A percentile compares a stretch with the other conserved stretches of the same genome.
Conservation (phyloP, 2,888 invertebrate species). For the Ypsolopha sequella region DNA sequence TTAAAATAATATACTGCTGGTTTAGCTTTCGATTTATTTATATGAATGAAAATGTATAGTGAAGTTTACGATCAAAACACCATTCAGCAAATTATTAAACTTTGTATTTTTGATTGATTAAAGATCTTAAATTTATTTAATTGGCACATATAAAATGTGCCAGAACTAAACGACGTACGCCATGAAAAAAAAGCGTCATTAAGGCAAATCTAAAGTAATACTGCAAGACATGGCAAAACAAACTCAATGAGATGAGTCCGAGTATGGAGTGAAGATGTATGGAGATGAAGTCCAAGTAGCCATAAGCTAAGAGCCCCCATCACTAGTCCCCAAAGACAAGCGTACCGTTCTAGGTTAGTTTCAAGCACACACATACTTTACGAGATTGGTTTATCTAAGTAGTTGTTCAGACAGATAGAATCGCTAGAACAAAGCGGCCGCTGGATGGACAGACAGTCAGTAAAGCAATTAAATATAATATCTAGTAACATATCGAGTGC, state of each 20-base stretch:
- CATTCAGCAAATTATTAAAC: conserved; percentile 18
- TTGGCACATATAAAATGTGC: neutral
- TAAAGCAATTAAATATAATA: conserved; percentile 21
- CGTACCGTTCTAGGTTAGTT: neutral
- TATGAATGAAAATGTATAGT: conserved; percentile 4
- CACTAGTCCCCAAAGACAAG: neutral
- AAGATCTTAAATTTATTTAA: neutral
- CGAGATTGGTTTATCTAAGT: neutral
- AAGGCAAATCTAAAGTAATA: conserved; percentile 15
- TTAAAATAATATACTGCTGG: neutral
- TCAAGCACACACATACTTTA: neutral
- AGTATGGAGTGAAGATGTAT: conserved; percentile 13
- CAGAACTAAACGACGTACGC: conserved; percentile 20
- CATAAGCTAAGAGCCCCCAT: conserved; percentile 14
- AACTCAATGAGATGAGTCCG: conserved; percentile 22
- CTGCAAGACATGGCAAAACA: conserved; percentile 22
- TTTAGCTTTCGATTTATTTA: neutral
- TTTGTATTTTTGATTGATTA: conserved; percentile 5
- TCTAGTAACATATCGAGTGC: neutral
- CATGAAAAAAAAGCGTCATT: conserved; percentile 30
- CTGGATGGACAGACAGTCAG: conserved; percentile 49
- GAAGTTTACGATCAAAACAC: conserved; percentile 24
- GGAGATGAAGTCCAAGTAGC: conserved; percentile 14
- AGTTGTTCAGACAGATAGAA: neutral
- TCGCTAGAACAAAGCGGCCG: conserved; percentile 25